phyloP scores from a whole-genome alignment of 1,140 invertebrate species.

The Leptonema lineaticorne region DNA sequence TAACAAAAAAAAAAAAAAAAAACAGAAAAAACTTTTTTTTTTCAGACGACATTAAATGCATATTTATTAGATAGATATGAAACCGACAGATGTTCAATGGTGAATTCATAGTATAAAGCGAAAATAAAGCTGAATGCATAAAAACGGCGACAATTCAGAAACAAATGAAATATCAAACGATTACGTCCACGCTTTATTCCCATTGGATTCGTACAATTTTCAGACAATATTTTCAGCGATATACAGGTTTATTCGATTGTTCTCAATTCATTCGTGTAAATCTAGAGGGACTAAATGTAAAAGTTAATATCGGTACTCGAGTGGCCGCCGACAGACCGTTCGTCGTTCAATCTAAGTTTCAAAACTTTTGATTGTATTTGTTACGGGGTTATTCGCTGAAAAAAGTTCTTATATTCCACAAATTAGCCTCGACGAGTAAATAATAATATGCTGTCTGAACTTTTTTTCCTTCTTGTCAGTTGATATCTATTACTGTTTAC shows the following conservation, averaged over 20 bases:
- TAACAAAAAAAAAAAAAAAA: no score
- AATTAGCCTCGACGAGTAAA: conserved; percentile 8
- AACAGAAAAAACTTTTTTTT: no score
- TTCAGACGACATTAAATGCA: no score
- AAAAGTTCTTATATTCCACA: conserved; percentile 10
- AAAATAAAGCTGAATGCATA: not conserved
- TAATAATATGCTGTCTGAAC: conserved; percentile 15
- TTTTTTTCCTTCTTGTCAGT: not conserved
- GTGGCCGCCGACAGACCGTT: not conserved
- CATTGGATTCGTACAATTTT: no score
- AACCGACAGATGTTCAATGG: conserved; percentile 32
- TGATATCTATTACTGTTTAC: not conserved
- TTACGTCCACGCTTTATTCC: no score
- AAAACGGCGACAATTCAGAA: not conserved
- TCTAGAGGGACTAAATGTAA: conserved; percentile 5
- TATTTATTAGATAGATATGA: no score
- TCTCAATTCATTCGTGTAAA: not conserved
- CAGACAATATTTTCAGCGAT: not conserved
- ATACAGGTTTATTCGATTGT: no score
- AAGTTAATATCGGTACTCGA: conserved; percentile 18
- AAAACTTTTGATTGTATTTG: conserved; percentile 24
- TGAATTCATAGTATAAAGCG: not conserved
- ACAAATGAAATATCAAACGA: conserved; percentile 1
- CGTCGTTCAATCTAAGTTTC: conserved; percentile 20
- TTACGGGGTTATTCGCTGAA: not conserved